phyloP scores from a whole-genome alignment of 53 echinoderm and acorn worm species.

The Hippasteria phrygiana region DNA sequence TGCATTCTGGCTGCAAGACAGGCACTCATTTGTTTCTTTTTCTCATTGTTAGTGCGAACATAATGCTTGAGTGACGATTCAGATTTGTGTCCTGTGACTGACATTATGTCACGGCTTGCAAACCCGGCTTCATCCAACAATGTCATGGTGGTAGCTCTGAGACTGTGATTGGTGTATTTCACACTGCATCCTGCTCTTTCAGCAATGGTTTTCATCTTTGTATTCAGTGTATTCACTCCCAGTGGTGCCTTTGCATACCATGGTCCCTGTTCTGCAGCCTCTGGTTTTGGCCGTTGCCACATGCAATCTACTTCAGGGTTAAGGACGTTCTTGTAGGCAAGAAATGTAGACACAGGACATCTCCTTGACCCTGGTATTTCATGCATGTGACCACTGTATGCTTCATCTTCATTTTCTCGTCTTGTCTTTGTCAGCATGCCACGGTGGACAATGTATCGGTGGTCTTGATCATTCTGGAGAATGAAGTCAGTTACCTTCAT shows the following conservation, averaged over 20 bases:
- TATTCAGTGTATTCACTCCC: background rate
- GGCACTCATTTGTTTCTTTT: too few species aligned
- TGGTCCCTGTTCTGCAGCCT: background rate
- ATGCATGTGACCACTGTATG: background rate
- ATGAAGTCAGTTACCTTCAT: too few species aligned
- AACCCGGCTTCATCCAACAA: background rate
- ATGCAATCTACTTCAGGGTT: background rate
- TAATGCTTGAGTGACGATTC: too few species aligned
- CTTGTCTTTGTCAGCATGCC: too few species aligned
- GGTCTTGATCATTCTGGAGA: too few species aligned
- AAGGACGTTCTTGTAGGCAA: background rate
- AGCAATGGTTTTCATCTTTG: conserved; percentile 27
- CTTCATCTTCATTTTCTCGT: too few species aligned
- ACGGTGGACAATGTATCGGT: too few species aligned
- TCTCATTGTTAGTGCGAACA: too few species aligned
- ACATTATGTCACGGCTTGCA: background rate
- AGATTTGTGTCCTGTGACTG: too few species aligned
- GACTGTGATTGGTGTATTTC: conserved; percentile 9
- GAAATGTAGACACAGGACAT: conserved; percentile 33
- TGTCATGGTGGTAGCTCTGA: background rate
- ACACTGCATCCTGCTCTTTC: conserved; percentile 4
- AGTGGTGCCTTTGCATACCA: conserved; percentile 10
- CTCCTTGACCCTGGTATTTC: conserved; percentile 37
- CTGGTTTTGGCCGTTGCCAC: conserved; percentile 31
- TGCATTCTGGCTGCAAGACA: too few species aligned